Base-by-base conservation (phyloP, 2,888 invertebrate species). In the Parnassius smintheus region DNA sequence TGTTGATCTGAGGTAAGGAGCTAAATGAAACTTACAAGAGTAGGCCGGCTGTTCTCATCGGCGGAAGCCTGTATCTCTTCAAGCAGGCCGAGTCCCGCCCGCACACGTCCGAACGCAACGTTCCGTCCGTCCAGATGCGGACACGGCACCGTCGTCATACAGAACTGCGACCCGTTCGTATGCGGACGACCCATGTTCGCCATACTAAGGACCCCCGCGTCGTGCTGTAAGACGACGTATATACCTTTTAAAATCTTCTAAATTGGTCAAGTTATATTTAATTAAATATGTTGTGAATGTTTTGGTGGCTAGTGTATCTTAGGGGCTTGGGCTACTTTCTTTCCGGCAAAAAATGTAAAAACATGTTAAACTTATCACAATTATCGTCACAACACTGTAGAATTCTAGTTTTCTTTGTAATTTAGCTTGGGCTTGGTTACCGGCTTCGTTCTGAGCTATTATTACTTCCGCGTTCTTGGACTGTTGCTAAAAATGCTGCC, bases 111-210 rank as follows among this genome's bases (percentile, higher is more conserved):
- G 77, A 97, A 96, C 35, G 95, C 96, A 2, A 97, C 97, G 82
- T 98, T 96, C 13, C 93, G 94, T 7, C 94, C 95, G 81, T 98
- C 95, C 54, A 98, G 88, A 78, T 97, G 97, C 0, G 93, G 87
- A 74, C 96, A 96, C 1, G 94, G 93, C 1, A 94, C 94, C 0
- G 95, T 94, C 0, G 96, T 96, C 64, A 99, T 96, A 79, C 98
- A 97, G 89, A 99, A 99, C 87, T 99, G 99, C 0, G 98, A 98
- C 69, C 96, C 96, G 82, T 98, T 99, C 9, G 97, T 96, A 82
- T 99, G 93, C 12, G 94, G 94, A 71, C 83, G 81, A 59, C 95
- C 98, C 81, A 92, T 95, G 86, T 95, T 99, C 73, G 95, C 95
- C 96, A 96, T 96, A 73, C 96, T 96, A 0, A 97, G 88, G 0